A percentile compares a stretch with the other conserved stretches of the same genome.
These are phyloP conservation scores for Rotaria sp. DNA, from an alignment of 2,888 invertebrate species.

Conservation along the genomic window DNA sequence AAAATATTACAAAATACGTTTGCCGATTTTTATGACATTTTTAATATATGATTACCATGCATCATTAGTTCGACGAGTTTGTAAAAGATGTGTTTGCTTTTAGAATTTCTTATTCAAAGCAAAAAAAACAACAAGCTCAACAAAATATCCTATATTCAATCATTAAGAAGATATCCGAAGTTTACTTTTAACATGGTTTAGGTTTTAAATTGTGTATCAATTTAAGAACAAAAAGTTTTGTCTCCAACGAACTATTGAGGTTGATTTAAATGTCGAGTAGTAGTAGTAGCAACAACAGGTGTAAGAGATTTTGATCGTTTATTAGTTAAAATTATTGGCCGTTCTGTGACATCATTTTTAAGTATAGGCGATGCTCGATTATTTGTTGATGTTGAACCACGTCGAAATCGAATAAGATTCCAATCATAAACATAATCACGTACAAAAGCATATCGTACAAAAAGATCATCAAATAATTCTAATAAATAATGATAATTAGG, in stretches of 20 bases:
- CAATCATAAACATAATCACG: slow-evolving; percentile 18
- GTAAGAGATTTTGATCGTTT: not conserved
- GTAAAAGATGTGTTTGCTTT: no score
- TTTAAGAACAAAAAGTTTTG: not conserved
- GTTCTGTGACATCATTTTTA: not conserved
- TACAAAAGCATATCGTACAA: not conserved
- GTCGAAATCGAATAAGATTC: slow-evolving; percentile 10
- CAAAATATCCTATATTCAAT: no score
- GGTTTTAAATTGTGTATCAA: not conserved
- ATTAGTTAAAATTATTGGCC: not conserved
- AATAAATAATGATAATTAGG: slow-evolving; percentile 38
- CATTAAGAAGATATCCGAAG: no score
- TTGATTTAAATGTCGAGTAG: not conserved
- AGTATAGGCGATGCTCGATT: no score
- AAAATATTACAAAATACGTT: no score
- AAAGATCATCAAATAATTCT: slow-evolving; percentile 24
- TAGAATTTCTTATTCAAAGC: no score
- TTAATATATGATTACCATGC: no score
- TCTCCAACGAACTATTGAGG: not conserved
- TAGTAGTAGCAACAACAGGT: not conserved
- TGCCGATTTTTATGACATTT: no score
- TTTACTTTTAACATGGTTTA: not conserved
- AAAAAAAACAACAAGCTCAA: no score
- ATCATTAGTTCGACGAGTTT: no score
- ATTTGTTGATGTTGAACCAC: not conserved